Evolutionary conservation across 2,888 invertebrate species (phyloP).

Genomic region (Parnassius smintheus): DNA sequence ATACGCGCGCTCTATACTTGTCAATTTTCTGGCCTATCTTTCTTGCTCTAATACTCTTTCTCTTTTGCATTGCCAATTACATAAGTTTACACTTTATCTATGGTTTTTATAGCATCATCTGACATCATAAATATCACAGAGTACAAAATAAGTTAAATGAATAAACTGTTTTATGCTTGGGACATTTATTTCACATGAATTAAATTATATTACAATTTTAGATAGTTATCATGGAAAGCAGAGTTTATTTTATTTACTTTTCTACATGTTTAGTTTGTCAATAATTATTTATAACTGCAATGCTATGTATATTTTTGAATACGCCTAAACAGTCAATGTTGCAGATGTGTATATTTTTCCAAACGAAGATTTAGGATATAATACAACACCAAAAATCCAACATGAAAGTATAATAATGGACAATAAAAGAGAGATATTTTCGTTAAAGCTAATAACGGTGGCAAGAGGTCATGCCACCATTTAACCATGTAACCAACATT

Average conservation of each 20-base stretch:
- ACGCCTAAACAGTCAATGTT: conserved; percentile 8
- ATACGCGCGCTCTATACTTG: no score
- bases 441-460: conserved; percentile 3
- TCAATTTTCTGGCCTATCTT: no score
- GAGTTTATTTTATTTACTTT: conserved; percentile 4
- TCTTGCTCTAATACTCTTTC: no score
- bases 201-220: conserved; percentile 24
- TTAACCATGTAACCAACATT: neutral
- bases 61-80: neutral
- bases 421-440: conserved; percentile 6
- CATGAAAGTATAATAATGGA: conserved; percentile 8
- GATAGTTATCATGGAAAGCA: conserved; percentile 9
- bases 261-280: neutral
- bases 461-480: neutral
- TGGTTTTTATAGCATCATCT: no score
- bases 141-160: conserved; percentile 4
- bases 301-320: conserved; percentile 8
- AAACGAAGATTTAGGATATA: conserved; percentile 9
- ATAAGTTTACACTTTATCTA: no score
- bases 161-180: conserved; percentile 9
- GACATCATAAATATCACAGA: neutral
- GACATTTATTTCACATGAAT: conserved; percentile 28
- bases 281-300: conserved; percentile 8
- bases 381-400: conserved; percentile 18
- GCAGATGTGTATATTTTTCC: neutral